Conservation (phyloP, 2,113 vertebrate species). For the Rhinoderma darwinii region DNA sequence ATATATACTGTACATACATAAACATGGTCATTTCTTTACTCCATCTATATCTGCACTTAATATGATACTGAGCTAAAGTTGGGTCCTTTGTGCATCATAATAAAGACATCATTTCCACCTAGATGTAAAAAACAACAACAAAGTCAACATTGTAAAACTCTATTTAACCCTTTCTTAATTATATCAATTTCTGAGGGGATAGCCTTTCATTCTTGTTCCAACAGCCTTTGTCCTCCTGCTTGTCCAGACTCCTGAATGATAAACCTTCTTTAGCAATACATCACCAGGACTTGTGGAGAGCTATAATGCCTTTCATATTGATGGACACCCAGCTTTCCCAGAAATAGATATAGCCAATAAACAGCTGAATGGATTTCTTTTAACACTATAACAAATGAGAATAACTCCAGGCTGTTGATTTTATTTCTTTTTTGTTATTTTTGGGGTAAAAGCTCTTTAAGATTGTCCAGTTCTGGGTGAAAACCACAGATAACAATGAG, state of each 20-base stretch:
- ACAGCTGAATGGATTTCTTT: too few relatives aligned
- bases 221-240: background rate
- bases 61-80: too few relatives aligned
- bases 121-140: too few relatives aligned
- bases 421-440: background rate
- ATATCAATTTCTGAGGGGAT: too few relatives aligned
- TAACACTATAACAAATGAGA: background rate
- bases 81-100: too few relatives aligned
- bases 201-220: background rate
- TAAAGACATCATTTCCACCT: too few relatives aligned
- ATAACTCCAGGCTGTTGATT: background rate
- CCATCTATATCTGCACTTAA: background rate
- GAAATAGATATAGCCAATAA: too few relatives aligned
- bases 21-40: background rate
- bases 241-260: background rate
- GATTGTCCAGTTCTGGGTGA: background rate
- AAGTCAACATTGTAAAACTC: too few relatives aligned
- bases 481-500: background rate
- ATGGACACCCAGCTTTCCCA: background rate
- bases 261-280: too few relatives aligned
- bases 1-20: background rate
- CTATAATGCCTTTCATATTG: background rate
- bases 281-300: too few relatives aligned
- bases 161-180: too few relatives aligned
- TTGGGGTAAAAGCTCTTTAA: background rate